Evolutionary conservation across 2,797 vertebrate species (phyloP).

Genomic region (Gephyroberyx darwinii): DNA sequence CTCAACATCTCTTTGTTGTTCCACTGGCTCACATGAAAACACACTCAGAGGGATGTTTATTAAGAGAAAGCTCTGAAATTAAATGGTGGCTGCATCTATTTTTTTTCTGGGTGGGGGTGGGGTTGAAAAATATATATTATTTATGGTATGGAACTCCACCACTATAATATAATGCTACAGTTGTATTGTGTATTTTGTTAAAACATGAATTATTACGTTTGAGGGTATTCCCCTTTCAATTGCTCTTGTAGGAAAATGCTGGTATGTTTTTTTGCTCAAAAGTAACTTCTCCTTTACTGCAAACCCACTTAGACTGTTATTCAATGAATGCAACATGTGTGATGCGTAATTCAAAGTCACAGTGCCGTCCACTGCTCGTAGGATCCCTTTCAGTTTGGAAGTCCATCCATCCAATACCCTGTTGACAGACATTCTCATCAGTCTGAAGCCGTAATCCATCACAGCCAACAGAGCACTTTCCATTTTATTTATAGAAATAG

Average conservation of each 20-base stretch:
- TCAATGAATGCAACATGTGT: not conserved
- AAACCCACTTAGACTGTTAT: not conserved
- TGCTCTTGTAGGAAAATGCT: not conserved
- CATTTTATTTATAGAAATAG: slow-evolving; percentile 4
- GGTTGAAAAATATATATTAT: too few species aligned
- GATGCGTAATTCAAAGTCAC: not conserved
- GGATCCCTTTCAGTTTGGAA: not conserved
- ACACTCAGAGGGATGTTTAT: slow-evolving; percentile 48
- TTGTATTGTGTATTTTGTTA: not conserved
- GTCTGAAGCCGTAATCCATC: not conserved
- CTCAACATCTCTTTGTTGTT: slow-evolving; percentile 57
- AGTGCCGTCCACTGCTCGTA: not conserved
- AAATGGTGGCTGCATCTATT: not conserved
- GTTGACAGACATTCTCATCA: not conserved
- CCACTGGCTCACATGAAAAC: slow-evolving; percentile 50
- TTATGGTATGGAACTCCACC: too few species aligned
- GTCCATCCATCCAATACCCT: not conserved
- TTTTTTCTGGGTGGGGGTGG: too few species aligned
- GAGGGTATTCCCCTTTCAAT: not conserved
- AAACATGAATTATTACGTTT: not conserved
- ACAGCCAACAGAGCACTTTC: not conserved
- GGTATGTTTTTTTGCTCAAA: not conserved
- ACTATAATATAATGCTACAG: too few species aligned
- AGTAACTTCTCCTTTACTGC: not conserved
- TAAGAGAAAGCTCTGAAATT: slow-evolving; percentile 27